Percentiles rank a stretch among this genome's conserved stretches.
Evolutionary conservation across 2,113 vertebrate genomes (phyloP).

Genomic region (Propithecus coquereli): DNA sequence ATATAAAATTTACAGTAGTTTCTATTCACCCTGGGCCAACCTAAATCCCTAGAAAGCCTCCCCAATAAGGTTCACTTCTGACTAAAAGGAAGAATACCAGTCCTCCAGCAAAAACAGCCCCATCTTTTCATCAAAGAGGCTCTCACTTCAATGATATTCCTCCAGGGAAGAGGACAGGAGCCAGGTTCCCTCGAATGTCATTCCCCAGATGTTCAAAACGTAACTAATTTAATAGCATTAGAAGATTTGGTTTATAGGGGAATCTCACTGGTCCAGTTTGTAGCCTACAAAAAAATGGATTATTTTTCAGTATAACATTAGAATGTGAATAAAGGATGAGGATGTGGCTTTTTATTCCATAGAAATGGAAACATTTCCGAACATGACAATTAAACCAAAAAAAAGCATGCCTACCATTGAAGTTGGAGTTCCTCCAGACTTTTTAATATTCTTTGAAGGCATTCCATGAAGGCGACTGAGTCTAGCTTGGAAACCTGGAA

Average conservation of each 20-base stretch:
- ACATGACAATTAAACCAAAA: slow-evolving; percentile 46
- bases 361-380: slow-evolving; percentile 48
- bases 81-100: slow-evolving; percentile 64
- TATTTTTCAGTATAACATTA: slow-evolving; percentile 67
- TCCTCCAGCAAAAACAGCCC: slow-evolving; percentile 71
- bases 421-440: slow-evolving; percentile 81
- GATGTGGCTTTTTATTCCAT: slow-evolving; percentile 67
- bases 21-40: slow-evolving; percentile 37
- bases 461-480: slow-evolving; percentile 91
- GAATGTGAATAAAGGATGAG: slow-evolving; percentile 49
- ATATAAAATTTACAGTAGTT: slow-evolving; percentile 66
- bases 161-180: slow-evolving; percentile 75
- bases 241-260: slow-evolving; percentile 75
- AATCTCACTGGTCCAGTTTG: slow-evolving; percentile 76
- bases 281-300: slow-evolving; percentile 77
- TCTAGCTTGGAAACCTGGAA: slow-evolving; percentile 93
- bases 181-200: slow-evolving; percentile 74
- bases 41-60: slow-evolving; percentile 47
- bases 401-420: slow-evolving; percentile 84
- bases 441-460: slow-evolving; percentile 85
- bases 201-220: slow-evolving; percentile 77
- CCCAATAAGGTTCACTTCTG: slow-evolving; percentile 41
- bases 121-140: slow-evolving; percentile 70
- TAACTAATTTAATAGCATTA: slow-evolving; percentile 77
- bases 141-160: slow-evolving; percentile 66